Evolutionary conservation across 2,113 vertebrate genomes (phyloP).

Genomic region (Urocynchramus pylzowi): DNA sequence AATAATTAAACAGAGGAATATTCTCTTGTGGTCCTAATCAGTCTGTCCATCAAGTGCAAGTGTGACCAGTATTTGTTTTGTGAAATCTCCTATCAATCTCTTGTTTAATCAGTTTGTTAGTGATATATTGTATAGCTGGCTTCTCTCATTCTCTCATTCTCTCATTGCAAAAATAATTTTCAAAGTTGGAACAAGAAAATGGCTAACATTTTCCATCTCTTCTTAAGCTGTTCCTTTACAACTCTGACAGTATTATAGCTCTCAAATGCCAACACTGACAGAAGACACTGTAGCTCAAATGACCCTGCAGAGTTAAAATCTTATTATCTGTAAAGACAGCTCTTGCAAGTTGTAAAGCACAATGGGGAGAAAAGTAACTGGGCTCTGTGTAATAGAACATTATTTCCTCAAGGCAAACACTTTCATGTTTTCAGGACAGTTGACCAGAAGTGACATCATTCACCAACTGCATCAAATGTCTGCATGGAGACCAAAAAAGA

Average conservation of each 20-base stretch:
- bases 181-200: neutral
- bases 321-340: neutral
- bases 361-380: neutral
- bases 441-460: neutral
- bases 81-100: neutral
- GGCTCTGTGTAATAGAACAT: neutral
- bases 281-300: neutral
- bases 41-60: neutral
- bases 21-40: neutral
- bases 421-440: constrained; percentile 17
- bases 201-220: neutral
- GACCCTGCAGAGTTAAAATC: neutral
- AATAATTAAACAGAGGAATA: neutral
- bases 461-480: neutral
- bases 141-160: too few relatives aligned
- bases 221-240: neutral
- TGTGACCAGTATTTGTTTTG: neutral
- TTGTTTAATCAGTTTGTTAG: neutral
- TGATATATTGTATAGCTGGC: neutral
- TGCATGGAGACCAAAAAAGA: neutral
- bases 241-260: neutral
- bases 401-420: constrained; percentile 1
- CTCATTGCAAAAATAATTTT: neutral
- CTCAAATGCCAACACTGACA: neutral
- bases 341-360: constrained; percentile 1